phyloP scores from a whole-genome alignment of 2,113 vertebrate species.

The Microcebus murinus region DNA sequence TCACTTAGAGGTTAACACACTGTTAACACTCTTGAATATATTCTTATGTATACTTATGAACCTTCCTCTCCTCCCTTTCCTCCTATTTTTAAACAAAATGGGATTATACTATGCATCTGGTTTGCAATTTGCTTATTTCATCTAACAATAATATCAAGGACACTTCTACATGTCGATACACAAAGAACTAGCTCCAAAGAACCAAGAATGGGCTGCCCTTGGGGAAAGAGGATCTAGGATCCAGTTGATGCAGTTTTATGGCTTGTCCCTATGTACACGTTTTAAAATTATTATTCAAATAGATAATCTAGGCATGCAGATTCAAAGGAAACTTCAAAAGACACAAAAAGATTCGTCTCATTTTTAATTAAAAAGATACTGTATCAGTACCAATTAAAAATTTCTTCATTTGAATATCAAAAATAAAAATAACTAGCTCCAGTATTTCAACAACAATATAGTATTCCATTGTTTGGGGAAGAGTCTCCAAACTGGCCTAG shows the following conservation, averaged over 20 bases:
- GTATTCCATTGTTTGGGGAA: not conserved
- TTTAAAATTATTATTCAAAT: slow-evolving; percentile 17
- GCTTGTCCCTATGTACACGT: not conserved
- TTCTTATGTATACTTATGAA: not conserved
- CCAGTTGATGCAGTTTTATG: not conserved
- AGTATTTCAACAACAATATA: not conserved
- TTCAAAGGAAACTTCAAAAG: slow-evolving; percentile 32
- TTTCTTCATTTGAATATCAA: not conserved
- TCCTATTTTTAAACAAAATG: slow-evolving; percentile 1
- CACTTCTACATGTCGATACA: not conserved
- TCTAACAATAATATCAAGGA: not conserved
- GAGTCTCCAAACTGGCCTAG: not conserved
- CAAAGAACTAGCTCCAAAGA: slow-evolving; percentile 83
- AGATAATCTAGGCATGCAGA: not conserved
- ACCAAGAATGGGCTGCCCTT: slow-evolving; percentile 80
- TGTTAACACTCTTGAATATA: not conserved
- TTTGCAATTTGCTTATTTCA: slow-evolving; percentile 4
- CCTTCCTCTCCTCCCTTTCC: not conserved
- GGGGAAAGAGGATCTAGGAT: slow-evolving; percentile 19
- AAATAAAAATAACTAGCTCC: too few relatives aligned
- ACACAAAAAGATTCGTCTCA: slow-evolving; percentile 7
- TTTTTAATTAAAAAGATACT: slow-evolving; percentile 57
- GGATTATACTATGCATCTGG: not conserved
- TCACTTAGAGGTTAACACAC: not conserved
- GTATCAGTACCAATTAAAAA: slow-evolving; percentile 14